Evolutionary conservation across 2,797 vertebrate genomes (phyloP), one percentile per base, ranked within the genome.

Genomic region (Aselliscus stoliczkanus): DNA sequence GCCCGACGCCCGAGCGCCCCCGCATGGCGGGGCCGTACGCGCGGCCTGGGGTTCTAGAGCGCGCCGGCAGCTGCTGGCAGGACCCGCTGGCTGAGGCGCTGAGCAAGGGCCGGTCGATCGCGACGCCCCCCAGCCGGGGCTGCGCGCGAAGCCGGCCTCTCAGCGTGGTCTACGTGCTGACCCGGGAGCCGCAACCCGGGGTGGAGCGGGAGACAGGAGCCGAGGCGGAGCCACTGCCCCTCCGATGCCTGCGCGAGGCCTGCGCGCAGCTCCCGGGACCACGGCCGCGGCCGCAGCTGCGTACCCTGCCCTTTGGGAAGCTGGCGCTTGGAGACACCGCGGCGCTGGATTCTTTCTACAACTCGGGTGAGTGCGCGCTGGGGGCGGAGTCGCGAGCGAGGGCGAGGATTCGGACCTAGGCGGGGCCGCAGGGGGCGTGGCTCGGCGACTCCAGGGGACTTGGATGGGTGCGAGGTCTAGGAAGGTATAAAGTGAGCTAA

Each of bases 1-100:
- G 37, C 82, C 77, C 11, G 4, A 31, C 44, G 20, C 67, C 85
- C 6, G 82, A 90, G 92, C 72, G 87, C 60, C 85, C 85, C 47
- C 86, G 58, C 82, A 97, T 93, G 94, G 95, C 95, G 39, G 94
- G 89, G 54, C 58, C 42, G 60, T 85, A 76, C 75, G 34, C 88
- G n/a, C 58, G 87, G 42, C 20, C 96, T 1, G 93, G 88, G 67
- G 34, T 64, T 50, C 67, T 90, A 94, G 98, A 95, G 98, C 98
- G 98, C 0, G 99, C 99, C 4, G 99, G 99, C 60, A 99, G 99
- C 97, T 98, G 99, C 90, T 99, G 99, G 99, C 99, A 99, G 98
- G 99, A 99, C 97, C 39, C 99, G 2, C 42, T 98, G 97, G 98
- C 98, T 0, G 97, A 99, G 9, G 99, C 99, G 10, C 91, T 98